A percentile compares a stretch with the other conserved stretches of the same genome.
These are phyloP conservation scores for Orchestes rusci DNA, from an alignment of 2,888 invertebrate species.

Conservation along the genomic window DNA sequence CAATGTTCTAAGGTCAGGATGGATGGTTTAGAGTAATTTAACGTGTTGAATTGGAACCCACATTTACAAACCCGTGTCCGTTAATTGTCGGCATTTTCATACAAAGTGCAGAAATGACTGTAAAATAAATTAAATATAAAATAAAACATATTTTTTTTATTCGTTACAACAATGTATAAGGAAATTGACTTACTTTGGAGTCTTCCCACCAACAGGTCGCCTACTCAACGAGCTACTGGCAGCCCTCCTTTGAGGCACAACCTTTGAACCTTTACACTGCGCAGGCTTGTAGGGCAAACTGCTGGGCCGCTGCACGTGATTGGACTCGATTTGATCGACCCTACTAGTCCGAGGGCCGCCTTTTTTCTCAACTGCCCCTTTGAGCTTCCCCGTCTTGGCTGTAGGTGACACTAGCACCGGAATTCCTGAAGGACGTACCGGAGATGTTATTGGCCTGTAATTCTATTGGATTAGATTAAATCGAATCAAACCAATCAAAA, in stretches of 20 bases:
- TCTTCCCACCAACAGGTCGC: conserved; percentile 40
- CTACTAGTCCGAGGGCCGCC: conserved; percentile 49
- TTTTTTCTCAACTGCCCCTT: conserved; percentile 23
- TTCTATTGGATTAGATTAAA: no score
- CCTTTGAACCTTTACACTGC: conserved; percentile 34
- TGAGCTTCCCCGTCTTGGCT: conserved; percentile 13
- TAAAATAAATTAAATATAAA: neutral
- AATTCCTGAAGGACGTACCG: conserved; percentile 57
- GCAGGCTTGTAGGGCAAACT: conserved; percentile 61
- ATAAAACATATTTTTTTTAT: conserved; percentile 1
- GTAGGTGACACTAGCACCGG: conserved; percentile 45
- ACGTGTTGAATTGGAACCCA: no score
- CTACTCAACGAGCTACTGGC: conserved; percentile 60
- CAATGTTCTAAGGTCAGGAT: no score
- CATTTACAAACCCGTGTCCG: no score
- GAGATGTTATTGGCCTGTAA: conserved; percentile 60
- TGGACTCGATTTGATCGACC: conserved; percentile 51
- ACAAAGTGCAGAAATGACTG: no score
- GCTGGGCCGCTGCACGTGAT: conserved; percentile 51
- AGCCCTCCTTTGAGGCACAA: conserved; percentile 53
- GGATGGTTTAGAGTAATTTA: neutral
- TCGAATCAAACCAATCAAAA: no score
- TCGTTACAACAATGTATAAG: no score
- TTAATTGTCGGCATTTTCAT: no score
- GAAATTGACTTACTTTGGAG: conserved; percentile 49